Evolutionary conservation across 1,140 invertebrate genomes (phyloP), one percentile per base, ranked within the genome.

Genomic region (Plectus sambesii): DNA sequence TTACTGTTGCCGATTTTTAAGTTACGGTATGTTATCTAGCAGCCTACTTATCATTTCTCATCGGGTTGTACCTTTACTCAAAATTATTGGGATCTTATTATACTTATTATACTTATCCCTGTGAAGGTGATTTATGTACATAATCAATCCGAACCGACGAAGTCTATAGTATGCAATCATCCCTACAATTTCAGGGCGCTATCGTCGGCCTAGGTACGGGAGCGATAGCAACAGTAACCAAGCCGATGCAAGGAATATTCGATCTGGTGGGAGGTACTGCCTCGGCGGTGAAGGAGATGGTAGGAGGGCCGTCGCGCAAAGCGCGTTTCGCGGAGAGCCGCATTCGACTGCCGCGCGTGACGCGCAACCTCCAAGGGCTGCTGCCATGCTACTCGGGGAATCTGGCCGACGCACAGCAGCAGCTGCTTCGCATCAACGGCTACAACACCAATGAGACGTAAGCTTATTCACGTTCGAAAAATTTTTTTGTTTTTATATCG

Each of bases 181-280:
- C 2, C 24, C 23, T 35, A 33, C 27, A 37, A 42, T 68, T 70
- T 0, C 53, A 82, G 72, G 92, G 90, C 4, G 81, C 94, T 54
- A 75, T 94, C 30, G 79, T 83, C 55, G 92, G 92, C 5, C 74
- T 96, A 38, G 86, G 86, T 20, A 93, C 89, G 76, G 92, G 92
- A 17, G 74, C 94, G 3, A 82, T 96, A 35, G 92, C 90, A 26
- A 92, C 88, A 5, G 82, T 97, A 1, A 89, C 89, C 0, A 97
- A 97, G 74, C 90, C 90, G 2, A 82, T 93, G 2, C 86, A 92
- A 46, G 92, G 92, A n/a, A 80, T 96, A 36, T 72, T 98, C 26
- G 92, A 98, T 75, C 78, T 97, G 48, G 86, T 88, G 0, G 82
- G 87, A 0, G 88, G 90, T 67, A 82, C 88, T 5, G 89, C 90